These are phyloP conservation scores for Rhagologus leucostigma DNA, from an alignment of 2,113 vertebrate species.

Conservation along the genomic window DNA sequence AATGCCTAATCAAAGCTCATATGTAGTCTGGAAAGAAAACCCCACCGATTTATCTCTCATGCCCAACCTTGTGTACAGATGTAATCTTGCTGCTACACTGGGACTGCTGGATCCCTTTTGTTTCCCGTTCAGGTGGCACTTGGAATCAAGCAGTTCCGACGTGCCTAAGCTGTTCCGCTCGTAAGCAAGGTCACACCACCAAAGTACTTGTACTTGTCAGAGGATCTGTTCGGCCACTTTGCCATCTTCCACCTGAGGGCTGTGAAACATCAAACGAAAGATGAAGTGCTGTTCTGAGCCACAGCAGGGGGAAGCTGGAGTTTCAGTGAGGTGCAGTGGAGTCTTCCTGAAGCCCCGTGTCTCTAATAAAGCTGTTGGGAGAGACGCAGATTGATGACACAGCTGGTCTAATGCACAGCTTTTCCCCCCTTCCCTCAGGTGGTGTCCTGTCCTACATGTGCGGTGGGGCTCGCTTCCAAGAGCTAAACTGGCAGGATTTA, in stretches of 20 bases:
- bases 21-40: neutral
- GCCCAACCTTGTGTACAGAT: neutral
- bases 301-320: neutral
- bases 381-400: neutral
- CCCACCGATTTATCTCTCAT: neutral
- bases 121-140: neutral
- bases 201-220: neutral
- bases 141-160: neutral
- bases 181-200: neutral
- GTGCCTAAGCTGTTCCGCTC: neutral
- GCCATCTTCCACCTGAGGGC: neutral
- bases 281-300: neutral
- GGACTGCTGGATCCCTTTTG: neutral
- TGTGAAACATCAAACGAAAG: neutral
- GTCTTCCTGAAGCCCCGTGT: neutral
- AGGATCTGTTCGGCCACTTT: neutral
- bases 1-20: neutral
- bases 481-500: neutral
- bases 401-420: neutral
- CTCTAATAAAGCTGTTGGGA: neutral
- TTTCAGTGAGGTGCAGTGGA: neutral
- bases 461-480: neutral
- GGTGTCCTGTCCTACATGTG: neutral
- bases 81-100: neutral
- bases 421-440: neutral